phyloP scores from a whole-genome alignment of 2,888 invertebrate genomes.

The Sphecodes monilicornis region DNA sequence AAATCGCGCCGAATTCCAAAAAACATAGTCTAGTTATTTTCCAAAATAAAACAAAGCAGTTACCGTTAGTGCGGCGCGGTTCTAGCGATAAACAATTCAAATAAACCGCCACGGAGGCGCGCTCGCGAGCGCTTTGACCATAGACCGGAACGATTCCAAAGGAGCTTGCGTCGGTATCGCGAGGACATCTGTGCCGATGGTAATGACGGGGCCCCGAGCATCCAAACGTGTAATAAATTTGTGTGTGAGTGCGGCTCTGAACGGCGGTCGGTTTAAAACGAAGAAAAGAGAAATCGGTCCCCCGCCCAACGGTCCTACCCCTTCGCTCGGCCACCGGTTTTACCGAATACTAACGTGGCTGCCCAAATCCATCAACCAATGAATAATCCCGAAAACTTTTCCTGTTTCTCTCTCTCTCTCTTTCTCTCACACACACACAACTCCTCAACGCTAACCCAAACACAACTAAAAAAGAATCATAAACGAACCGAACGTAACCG shows the following conservation, averaged over 20 bases:
- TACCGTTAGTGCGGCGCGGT: neutral
- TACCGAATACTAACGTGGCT: constrained; percentile 4
- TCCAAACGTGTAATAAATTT: neutral
- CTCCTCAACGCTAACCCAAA: neutral
- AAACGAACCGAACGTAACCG: neutral
- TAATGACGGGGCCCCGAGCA: neutral
- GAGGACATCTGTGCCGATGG: constrained; percentile 34
- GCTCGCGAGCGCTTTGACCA: constrained; percentile 31
- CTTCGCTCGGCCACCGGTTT: neutral
- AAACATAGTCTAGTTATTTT: neutral
- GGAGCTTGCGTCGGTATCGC: constrained; percentile 15
- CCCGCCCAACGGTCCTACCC: neutral
- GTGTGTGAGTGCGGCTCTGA: constrained; percentile 20
- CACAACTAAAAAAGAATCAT: neutral
- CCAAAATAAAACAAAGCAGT: neutral
- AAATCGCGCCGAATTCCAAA: neutral
- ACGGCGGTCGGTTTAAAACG: constrained; percentile 17
- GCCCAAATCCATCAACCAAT: neutral
- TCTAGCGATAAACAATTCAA: neutral
- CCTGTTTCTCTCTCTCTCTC: neutral
- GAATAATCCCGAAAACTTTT: constrained; percentile 15
- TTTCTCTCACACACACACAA: neutral
- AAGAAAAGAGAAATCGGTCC: constrained; percentile 39
- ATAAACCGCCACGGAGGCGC: neutral
- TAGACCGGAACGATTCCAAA: constrained; percentile 42